Conservation (phyloP, 1,140 invertebrate genomes). For the Hirudo medicinalis region DNA sequence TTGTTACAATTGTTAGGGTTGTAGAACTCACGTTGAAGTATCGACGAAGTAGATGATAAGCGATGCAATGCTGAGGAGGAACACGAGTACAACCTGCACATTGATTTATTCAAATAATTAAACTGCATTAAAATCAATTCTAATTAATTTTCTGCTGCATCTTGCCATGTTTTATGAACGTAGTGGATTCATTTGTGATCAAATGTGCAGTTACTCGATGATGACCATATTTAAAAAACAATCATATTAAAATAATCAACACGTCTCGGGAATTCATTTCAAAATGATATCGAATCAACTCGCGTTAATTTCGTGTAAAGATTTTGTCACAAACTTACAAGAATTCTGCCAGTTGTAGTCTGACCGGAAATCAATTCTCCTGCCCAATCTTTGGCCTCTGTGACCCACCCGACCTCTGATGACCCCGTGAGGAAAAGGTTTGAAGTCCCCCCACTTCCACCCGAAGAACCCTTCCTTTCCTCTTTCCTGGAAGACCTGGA, state of each 20-base stretch:
- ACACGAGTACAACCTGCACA: slow-evolving; percentile 85
- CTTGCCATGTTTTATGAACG: too few species aligned
- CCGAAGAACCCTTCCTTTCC: not conserved
- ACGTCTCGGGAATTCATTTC: too few species aligned
- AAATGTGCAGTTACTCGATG: too few species aligned
- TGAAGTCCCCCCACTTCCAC: not conserved
- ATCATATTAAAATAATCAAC: too few species aligned
- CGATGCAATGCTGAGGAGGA: slow-evolving; percentile 98
- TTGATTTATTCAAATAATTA: not conserved
- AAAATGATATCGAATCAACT: too few species aligned
- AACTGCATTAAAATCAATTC: not conserved
- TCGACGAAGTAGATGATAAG: slow-evolving; percentile 99
- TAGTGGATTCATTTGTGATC: too few species aligned
- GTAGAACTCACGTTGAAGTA: slow-evolving; percentile 53
- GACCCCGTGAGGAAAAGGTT: slow-evolving; percentile 29
- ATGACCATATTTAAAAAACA: too few species aligned
- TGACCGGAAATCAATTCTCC: slow-evolving; percentile 99
- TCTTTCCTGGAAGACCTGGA: slow-evolving; percentile 3
- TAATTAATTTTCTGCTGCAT: not conserved
- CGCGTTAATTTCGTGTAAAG: too few species aligned
- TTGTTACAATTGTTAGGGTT: not conserved
- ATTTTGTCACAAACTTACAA: slow-evolving; percentile 55
- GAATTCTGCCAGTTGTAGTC: slow-evolving; percentile 93
- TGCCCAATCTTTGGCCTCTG: slow-evolving; percentile 99
- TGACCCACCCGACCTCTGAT: slow-evolving; percentile 48